These are phyloP conservation scores for Harmothoe impar DNA, from an alignment of 2,888 invertebrate species.

Conservation along the genomic window DNA sequence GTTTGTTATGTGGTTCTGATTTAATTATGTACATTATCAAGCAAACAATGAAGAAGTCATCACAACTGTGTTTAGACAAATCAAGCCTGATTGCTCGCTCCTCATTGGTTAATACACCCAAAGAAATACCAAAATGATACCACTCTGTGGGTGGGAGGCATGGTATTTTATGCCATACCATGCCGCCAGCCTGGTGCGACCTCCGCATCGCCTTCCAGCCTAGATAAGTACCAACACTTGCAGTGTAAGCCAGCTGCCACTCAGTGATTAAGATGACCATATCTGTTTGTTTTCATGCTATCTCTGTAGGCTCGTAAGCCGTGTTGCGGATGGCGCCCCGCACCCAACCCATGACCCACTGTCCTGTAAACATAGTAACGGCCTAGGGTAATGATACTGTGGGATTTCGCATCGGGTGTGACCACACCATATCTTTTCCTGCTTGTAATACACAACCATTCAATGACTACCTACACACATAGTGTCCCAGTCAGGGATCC, in stretches of 20 bases:
- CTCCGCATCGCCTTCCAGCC: too few relatives aligned
- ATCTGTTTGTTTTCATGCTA: conserved; percentile 46
- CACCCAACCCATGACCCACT: conserved; percentile 49
- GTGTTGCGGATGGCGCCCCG: not conserved
- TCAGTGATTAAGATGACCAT: not conserved
- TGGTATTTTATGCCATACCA: too few relatives aligned
- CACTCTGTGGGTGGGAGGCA: too few relatives aligned
- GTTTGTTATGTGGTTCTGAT: too few relatives aligned
- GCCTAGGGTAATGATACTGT: conserved; percentile 45
- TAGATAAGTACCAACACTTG: too few relatives aligned
- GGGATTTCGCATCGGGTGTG: not conserved
- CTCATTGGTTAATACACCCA: not conserved
- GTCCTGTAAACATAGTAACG: conserved; percentile 51
- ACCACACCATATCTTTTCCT: not conserved
- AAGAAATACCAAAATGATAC: too few relatives aligned
- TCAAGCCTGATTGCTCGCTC: too few relatives aligned
- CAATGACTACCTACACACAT: not conserved
- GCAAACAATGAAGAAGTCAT: too few relatives aligned
- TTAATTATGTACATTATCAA: too few relatives aligned
- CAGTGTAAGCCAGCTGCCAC: too few relatives aligned
- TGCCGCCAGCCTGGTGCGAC: too few relatives aligned
- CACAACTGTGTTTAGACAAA: too few relatives aligned
- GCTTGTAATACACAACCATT: not conserved
- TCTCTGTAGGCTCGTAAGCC: conserved; percentile 46
- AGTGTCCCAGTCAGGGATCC: not conserved